Evolutionary conservation across 2,113 vertebrate genomes (phyloP).

Genomic region (Proteles cristata): DNA sequence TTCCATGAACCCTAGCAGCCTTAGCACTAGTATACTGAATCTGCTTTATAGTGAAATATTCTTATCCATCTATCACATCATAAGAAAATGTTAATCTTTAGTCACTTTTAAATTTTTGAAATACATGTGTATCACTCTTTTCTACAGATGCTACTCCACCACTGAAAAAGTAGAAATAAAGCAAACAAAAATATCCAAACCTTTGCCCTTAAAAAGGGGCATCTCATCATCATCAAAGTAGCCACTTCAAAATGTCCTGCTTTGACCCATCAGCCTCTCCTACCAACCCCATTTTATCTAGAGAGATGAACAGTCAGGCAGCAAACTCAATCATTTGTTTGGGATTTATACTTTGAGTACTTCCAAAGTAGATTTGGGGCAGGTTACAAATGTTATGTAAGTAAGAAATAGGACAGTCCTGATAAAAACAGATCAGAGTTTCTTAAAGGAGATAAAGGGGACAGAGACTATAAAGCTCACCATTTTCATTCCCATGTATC

Average conservation of each 20-base stretch:
- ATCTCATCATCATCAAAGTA: neutral
- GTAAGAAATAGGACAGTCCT: slow-evolving; percentile 8
- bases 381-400: neutral
- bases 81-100: neutral
- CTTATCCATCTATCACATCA: slow-evolving; percentile 6
- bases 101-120: neutral
- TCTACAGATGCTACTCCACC: neutral
- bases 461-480: neutral
- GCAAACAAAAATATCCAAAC: neutral
- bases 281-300: neutral
- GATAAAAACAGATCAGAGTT: neutral
- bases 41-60: slow-evolving; percentile 21
- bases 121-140: neutral
- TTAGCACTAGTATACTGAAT: neutral
- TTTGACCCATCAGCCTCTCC: neutral
- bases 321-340: neutral
- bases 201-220: neutral
- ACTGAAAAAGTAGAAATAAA: neutral
- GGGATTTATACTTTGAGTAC: neutral
- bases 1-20: neutral
- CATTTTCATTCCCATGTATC: neutral
- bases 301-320: neutral
- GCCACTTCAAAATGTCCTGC: neutral
- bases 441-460: neutral
- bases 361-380: neutral